Conservation (phyloP, 2,888 invertebrate genomes). For the Cerastoderma edule region DNA sequence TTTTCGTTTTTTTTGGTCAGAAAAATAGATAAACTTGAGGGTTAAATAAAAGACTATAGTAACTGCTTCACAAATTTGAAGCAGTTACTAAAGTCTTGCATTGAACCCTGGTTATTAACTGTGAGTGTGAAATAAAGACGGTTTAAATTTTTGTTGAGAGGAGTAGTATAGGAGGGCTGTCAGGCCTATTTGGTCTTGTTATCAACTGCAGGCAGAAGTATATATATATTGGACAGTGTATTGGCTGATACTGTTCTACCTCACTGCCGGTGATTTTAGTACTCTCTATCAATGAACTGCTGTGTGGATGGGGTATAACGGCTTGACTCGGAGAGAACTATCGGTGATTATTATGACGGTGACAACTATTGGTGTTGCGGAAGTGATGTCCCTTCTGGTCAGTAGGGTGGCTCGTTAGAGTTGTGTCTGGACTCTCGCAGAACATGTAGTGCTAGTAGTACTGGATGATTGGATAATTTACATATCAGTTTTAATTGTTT, state of each 20-base stretch:
- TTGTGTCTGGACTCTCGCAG: too few species aligned
- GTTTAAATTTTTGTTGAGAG: too few species aligned
- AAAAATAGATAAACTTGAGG: too few species aligned
- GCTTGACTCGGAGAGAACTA: conserved; percentile 8
- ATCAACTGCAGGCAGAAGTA: conserved; percentile 15
- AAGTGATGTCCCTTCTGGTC: conserved; percentile 10
- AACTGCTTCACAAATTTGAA: too few species aligned
- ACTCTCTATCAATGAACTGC: conserved; percentile 17
- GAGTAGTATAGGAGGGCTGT: not conserved
- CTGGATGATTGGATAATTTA: not conserved
- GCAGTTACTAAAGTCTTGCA: too few species aligned
- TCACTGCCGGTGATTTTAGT: conserved; percentile 20
- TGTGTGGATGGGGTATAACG: not conserved
- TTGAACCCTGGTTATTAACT: not conserved
- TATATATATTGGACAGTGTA: conserved; percentile 20
- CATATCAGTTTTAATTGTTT: not conserved
- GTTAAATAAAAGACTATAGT: too few species aligned
- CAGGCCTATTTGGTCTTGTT: conserved; percentile 22
- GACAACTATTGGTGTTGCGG: conserved; percentile 15
- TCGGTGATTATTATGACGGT: conserved; percentile 9
- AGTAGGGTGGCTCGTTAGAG: not conserved
- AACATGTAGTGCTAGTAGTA: conserved; percentile 7
- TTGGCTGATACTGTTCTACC: conserved; percentile 18
- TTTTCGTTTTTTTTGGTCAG: too few species aligned
- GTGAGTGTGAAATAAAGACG: not conserved